Evolutionary conservation across 1,140 invertebrate genomes (phyloP).

Genomic region (Pentalonia nigronervosa): DNA sequence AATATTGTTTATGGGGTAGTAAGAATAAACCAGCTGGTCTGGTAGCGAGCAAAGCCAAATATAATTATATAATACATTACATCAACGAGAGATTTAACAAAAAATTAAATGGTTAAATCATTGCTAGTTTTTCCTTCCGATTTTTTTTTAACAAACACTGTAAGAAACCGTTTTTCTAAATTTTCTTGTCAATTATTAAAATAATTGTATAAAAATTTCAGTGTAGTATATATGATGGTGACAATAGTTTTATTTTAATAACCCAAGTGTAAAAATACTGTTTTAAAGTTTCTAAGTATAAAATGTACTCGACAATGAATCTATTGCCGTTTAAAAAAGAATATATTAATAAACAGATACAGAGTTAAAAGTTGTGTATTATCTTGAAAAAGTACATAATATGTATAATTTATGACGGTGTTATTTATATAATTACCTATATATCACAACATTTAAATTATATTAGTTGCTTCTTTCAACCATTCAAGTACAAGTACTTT

Average conservation of each 20-base stretch:
- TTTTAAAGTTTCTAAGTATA: background rate
- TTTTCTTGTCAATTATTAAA: background rate
- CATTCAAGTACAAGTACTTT: background rate
- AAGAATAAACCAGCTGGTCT: background rate
- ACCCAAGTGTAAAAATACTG: background rate
- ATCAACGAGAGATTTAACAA: background rate
- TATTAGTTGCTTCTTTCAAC: background rate
- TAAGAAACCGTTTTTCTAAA: background rate
- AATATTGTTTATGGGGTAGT: background rate
- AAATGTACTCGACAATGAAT: background rate
- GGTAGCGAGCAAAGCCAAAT: background rate
- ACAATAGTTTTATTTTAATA: background rate
- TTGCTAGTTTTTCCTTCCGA: background rate
- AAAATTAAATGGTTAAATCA: background rate
- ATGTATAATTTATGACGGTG: background rate
- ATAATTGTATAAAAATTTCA: background rate
- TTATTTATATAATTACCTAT: background rate
- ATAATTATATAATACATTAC: background rate
- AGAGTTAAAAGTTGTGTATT: background rate
- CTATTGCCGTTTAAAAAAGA: background rate
- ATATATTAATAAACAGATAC: background rate
- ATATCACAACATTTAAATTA: background rate
- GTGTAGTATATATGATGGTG: background rate
- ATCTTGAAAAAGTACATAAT: background rate
- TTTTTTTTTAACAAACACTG: background rate